A percentile compares a stretch with the other conserved stretches of the same genome.
Evolutionary conservation across 2,888 invertebrate species (phyloP).

Genomic region (Hoplodrina ambigua): DNA sequence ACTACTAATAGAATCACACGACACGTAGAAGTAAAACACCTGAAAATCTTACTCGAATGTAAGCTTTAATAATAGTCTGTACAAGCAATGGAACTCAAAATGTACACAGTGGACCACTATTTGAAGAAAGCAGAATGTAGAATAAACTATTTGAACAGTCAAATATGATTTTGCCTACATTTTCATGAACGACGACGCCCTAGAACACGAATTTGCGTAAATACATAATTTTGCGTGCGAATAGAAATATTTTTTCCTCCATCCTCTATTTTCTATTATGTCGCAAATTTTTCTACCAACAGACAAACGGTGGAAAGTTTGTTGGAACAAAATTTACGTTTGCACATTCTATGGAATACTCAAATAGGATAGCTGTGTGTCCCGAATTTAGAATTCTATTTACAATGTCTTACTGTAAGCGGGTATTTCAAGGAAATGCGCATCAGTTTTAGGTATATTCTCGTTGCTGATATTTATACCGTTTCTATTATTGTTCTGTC

Average conservation of each 20-base stretch:
- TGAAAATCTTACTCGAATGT: slow-evolving; percentile 8
- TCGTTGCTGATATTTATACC: slow-evolving; percentile 2
- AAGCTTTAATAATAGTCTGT: slow-evolving; percentile 18
- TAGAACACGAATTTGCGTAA: slow-evolving; percentile 14
- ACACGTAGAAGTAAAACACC: not conserved
- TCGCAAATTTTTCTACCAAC: slow-evolving; percentile 18
- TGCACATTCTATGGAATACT: slow-evolving; percentile 40
- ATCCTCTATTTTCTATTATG: slow-evolving; percentile 25
- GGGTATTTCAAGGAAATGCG: slow-evolving; percentile 33
- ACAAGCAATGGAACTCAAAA: slow-evolving; percentile 18
- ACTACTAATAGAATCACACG: too few species aligned
- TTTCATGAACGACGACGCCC: slow-evolving; percentile 2
- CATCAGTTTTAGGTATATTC: slow-evolving; percentile 15
- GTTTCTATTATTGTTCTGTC: slow-evolving; percentile 17
- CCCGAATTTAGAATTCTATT: slow-evolving; percentile 59
- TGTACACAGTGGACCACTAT: slow-evolving; percentile 19
- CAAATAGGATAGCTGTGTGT: slow-evolving; percentile 27
- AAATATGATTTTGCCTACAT: slow-evolving; percentile 24
- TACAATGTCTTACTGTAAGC: slow-evolving; percentile 23
- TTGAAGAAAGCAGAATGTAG: slow-evolving; percentile 5
- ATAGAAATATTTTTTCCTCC: slow-evolving; percentile 19
- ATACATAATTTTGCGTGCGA: slow-evolving; percentile 25
- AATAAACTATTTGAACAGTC: slow-evolving; percentile 29
- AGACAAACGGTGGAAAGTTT: slow-evolving; percentile 30
- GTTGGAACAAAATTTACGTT: slow-evolving; percentile 27